Evolutionary conservation across 2,888 invertebrate species (phyloP), one percentile per base, ranked within the genome.

Genomic region (Parelbella ahira): DNA sequence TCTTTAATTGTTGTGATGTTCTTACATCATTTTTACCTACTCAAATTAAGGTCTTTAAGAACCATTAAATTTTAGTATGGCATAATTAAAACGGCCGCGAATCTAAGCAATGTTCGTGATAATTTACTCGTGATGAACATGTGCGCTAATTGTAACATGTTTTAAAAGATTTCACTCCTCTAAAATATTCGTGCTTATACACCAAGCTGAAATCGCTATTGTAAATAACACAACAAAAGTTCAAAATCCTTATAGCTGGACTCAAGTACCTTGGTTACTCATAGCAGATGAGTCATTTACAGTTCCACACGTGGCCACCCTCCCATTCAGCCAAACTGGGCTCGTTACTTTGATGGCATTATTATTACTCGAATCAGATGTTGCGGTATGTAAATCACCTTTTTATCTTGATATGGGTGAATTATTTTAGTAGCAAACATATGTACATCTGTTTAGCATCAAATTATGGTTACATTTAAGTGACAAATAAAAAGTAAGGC

Each of bases 231-330:
- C 19, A 23, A 25, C 10, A 12, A 32, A 23, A 50, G 47, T 48
- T 46, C 46, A 45, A 49, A 51, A 49, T 48, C 44, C 45, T 41
- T 32, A 32, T 32, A 25, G 25, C 23, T 9, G 2, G 13, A 20
- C 12, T 27, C 12, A 33, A 39, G 50, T 49, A 32, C 32, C n/a
- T 41, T 27, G 39, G 47, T 53, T 52, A 52, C 46, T 51, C 50
- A 54, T 49, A 33, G 44, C 32, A 41, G 33, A 46, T 56, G 51
- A 50, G 39, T 54, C 54, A 55, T 36, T 51, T 30, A 48, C 36
- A 39, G 45, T 44, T 47, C 48, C 45, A 53, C 53, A 49, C 48
- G 52, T 45, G 50, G 48, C 47, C 45, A 45, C 45, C 37, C 48
- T 42, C 39, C 44, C 55, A 53, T 48, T 50, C 50, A 52, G 37